Evolutionary conservation across 2,113 vertebrate genomes (phyloP).

Genomic region (Panthera leo): DNA sequence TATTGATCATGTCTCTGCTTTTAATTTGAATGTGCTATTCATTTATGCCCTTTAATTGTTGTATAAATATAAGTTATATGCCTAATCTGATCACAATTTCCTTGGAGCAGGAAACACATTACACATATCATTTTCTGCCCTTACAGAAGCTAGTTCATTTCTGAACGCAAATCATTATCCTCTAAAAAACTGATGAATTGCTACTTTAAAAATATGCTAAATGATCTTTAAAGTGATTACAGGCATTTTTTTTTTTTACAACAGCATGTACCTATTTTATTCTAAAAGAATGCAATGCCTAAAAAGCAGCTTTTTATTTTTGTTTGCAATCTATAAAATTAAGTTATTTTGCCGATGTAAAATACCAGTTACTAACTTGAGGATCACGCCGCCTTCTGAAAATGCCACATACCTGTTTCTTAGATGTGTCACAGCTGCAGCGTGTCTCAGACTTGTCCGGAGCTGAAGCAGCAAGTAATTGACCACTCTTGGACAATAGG

Average conservation of each 20-base stretch:
- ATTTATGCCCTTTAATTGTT: neutral
- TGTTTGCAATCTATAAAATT: conserved; percentile 80
- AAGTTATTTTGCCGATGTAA: conserved; percentile 72
- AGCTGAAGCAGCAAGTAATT: conserved; percentile 67
- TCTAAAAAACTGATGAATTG: neutral
- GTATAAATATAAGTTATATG: neutral
- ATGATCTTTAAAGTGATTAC: conserved; percentile 64
- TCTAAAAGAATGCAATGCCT: conserved; percentile 75
- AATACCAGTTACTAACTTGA: conserved; percentile 81
- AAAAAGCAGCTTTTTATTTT: conserved; percentile 79
- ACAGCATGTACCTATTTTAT: conserved; percentile 77
- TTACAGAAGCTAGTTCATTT: neutral
- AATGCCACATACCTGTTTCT: conserved; percentile 77
- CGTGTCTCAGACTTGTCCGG: conserved; percentile 77
- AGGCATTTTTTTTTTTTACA: conserved; percentile 80
- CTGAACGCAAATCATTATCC: neutral
- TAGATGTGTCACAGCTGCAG: conserved; percentile 75
- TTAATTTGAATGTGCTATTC: neutral
- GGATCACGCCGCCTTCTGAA: conserved; percentile 76
- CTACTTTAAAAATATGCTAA: neutral
- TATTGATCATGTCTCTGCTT: neutral
- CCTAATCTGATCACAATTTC: neutral
- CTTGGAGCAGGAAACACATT: neutral
- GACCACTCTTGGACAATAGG: neutral
- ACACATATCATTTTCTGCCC: neutral